Evolutionary conservation across 2,888 invertebrate species (phyloP).

Genomic region (Dorcus hopei): DNA sequence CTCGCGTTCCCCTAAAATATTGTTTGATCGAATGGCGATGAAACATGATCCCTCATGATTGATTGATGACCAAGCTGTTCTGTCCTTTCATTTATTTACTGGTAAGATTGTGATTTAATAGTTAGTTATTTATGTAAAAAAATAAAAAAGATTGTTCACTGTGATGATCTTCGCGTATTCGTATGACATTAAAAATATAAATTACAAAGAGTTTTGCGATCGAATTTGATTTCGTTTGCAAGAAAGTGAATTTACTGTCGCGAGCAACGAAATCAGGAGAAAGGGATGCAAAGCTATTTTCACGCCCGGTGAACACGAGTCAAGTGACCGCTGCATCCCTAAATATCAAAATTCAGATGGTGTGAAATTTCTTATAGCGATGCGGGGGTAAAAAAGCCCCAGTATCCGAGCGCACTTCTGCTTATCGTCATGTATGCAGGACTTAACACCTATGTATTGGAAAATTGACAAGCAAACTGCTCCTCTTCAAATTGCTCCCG

Average conservation of each 20-base stretch:
- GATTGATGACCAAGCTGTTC: slow-evolving; percentile 21
- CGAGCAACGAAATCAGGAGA: background rate
- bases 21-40: slow-evolving; percentile 28
- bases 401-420: slow-evolving; percentile 25
- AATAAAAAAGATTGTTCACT: background rate
- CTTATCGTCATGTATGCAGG: slow-evolving; percentile 46
- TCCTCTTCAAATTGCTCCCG: background rate
- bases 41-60: slow-evolving; percentile 27
- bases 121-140: slow-evolving; percentile 3
- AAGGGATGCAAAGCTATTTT: slow-evolving; percentile 38
- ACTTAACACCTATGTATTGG: slow-evolving; percentile 45
- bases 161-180: background rate
- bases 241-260: slow-evolving; percentile 2
- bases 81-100: slow-evolving; percentile 13
- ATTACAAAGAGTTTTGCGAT: background rate
- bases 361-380: slow-evolving; percentile 42
- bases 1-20: slow-evolving; percentile 24
- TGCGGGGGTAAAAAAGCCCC: slow-evolving; percentile 11
- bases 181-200: background rate
- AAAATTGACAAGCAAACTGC: slow-evolving; percentile 35
- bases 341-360: slow-evolving; percentile 49
- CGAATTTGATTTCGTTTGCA: background rate
- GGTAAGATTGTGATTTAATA: background rate
- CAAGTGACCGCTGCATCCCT: slow-evolving; percentile 45
- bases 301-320: slow-evolving; percentile 35